Percentiles rank a stretch among this genome's conserved stretches.
Evolutionary conservation across 2,888 invertebrate genomes (phyloP).

Genomic region (Pyrocoelia pectoralis): DNA sequence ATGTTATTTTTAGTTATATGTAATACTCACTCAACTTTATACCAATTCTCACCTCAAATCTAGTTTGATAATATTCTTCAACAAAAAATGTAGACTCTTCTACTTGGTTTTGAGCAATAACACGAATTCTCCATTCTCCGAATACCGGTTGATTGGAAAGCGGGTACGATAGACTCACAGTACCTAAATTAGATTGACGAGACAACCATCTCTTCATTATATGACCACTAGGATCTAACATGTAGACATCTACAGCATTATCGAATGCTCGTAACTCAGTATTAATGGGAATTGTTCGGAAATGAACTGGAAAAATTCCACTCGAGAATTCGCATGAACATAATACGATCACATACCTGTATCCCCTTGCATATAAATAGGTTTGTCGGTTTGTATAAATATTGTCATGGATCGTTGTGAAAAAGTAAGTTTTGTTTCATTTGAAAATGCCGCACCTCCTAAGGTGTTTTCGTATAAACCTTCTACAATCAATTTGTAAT

Average conservation of each 20-base stretch:
- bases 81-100: slow-evolving; percentile 88
- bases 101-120: slow-evolving; percentile 87
- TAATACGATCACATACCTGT: slow-evolving; percentile 63
- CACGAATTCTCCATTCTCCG: slow-evolving; percentile 91
- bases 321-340: neutral
- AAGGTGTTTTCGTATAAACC: slow-evolving; percentile 74
- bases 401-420: slow-evolving; percentile 93
- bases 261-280: slow-evolving; percentile 91
- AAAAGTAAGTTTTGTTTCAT: slow-evolving; percentile 86
- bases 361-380: slow-evolving; percentile 93
- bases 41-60: slow-evolving; percentile 81
- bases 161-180: slow-evolving; percentile 90
- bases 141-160: slow-evolving; percentile 91
- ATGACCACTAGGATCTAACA: slow-evolving; percentile 87
- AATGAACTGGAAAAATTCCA: slow-evolving; percentile 67
- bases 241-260: slow-evolving; percentile 90
- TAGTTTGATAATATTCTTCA: slow-evolving; percentile 94
- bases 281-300: slow-evolving; percentile 91
- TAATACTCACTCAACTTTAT: no score
- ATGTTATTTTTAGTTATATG: no score
- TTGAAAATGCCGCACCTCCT: slow-evolving; percentile 88
- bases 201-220: slow-evolving; percentile 94
- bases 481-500: slow-evolving; percentile 74
- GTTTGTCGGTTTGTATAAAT: slow-evolving; percentile 94
- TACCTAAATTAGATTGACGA: slow-evolving; percentile 90